phyloP scores from a whole-genome alignment of 2,113 vertebrate species.

The Solea senegalensis region DNA sequence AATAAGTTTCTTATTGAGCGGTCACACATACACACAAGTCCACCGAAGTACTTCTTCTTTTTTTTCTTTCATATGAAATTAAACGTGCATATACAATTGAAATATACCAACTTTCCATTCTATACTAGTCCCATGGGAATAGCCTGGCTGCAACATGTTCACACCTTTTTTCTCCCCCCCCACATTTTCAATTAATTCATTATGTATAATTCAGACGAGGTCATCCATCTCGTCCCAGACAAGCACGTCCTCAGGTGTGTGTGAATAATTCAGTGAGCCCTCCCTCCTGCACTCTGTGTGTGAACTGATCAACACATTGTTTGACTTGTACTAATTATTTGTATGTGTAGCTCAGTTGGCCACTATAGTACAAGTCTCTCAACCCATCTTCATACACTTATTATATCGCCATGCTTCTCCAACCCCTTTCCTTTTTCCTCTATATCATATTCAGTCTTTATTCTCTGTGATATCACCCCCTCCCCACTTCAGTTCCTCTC shows the following conservation, averaged over 20 bases:
- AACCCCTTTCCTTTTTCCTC: background rate
- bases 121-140: background rate
- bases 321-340: slow-evolving; percentile 52
- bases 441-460: background rate
- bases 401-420: too few relatives aligned
- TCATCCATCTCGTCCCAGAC: slow-evolving; percentile 68
- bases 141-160: slow-evolving; percentile 6
- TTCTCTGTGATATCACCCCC: background rate
- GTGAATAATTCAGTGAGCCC: slow-evolving; percentile 71
- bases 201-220: slow-evolving; percentile 63
- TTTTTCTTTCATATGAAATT: slow-evolving; percentile 7
- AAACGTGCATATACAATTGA: background rate
- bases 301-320: slow-evolving; percentile 64
- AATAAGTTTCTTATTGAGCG: slow-evolving; percentile 24
- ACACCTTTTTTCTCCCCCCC: background rate
- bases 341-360: slow-evolving; percentile 70
- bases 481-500: background rate
- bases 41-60: background rate
- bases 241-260: slow-evolving; percentile 73
- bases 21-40: slow-evolving; percentile 8
- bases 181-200: slow-evolving; percentile 57
- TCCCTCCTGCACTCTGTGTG: slow-evolving; percentile 22
- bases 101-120: slow-evolving; percentile 6
- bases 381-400: background rate
- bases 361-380: slow-evolving; percentile 30